phyloP scores from a whole-genome alignment of 2,113 vertebrate species.

The Pelobates fuscus region DNA sequence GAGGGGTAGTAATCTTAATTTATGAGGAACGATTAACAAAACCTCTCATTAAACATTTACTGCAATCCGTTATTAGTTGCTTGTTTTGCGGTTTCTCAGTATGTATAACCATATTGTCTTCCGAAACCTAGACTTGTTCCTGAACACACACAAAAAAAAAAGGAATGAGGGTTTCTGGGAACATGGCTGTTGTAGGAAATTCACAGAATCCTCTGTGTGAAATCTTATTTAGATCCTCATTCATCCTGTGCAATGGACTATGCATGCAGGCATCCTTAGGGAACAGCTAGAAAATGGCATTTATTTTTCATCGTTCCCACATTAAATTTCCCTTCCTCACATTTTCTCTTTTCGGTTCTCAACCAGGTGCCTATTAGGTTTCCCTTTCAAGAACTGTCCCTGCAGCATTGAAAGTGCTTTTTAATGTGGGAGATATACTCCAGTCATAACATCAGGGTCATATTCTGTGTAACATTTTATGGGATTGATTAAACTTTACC shows the following conservation, averaged over 20 bases:
- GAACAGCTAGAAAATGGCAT: slow-evolving; percentile 52
- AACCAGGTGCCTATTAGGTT: slow-evolving; percentile 63
- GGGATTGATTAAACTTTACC: slow-evolving; percentile 78
- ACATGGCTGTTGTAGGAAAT: slow-evolving; percentile 51
- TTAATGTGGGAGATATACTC: slow-evolving; percentile 75
- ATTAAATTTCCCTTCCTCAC: not conserved
- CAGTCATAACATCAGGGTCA: slow-evolving; percentile 67
- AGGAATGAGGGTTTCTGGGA: slow-evolving; percentile 36
- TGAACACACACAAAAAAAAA: slow-evolving; percentile 31
- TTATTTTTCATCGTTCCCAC: slow-evolving; percentile 14
- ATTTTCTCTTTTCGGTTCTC: slow-evolving; percentile 46
- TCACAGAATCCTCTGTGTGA: slow-evolving; percentile 47
- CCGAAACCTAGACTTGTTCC: slow-evolving; percentile 38
- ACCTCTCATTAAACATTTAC: slow-evolving; percentile 42
- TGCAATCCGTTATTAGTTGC: slow-evolving; percentile 43
- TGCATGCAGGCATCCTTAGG: slow-evolving; percentile 42
- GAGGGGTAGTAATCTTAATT: slow-evolving; percentile 38
- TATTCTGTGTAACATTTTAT: slow-evolving; percentile 79
- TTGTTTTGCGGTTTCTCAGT: slow-evolving; percentile 42
- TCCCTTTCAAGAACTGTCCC: slow-evolving; percentile 61
- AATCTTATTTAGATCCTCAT: slow-evolving; percentile 53
- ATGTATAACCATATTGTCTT: slow-evolving; percentile 48
- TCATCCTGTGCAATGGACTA: slow-evolving; percentile 46
- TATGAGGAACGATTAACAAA: slow-evolving; percentile 25
- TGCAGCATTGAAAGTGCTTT: slow-evolving; percentile 70